Conservation (phyloP, 2,797 vertebrate genomes). For the Mormyrus proboscirostris region DNA sequence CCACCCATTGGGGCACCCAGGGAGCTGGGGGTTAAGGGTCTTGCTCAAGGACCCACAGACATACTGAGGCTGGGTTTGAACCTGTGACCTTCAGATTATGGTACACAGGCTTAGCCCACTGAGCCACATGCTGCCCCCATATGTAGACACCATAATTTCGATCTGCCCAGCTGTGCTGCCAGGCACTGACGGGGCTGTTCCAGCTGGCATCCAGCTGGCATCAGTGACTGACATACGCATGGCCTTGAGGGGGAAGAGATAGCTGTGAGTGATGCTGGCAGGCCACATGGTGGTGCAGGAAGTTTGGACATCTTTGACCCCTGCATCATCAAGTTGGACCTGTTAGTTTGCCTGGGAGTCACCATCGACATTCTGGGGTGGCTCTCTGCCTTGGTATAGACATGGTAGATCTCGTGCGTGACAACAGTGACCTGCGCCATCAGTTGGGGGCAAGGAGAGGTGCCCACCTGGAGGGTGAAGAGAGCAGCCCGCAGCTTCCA, state of each 20-base stretch:
- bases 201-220: not conserved
- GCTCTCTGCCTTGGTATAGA: not conserved
- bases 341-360: not conserved
- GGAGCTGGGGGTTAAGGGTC: too few relatives aligned
- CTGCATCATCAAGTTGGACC: not conserved
- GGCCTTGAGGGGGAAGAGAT: not conserved
- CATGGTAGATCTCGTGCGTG: not conserved
- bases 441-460: not conserved
- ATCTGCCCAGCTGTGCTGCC: not conserved
- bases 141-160: not conserved
- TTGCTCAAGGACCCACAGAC: too few relatives aligned
- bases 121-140: too few relatives aligned
- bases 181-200: not conserved
- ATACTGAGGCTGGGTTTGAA: too few relatives aligned
- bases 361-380: not conserved
- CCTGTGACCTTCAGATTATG: too few relatives aligned
- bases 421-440: not conserved
- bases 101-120: too few relatives aligned
- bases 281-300: not conserved
- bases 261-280: not conserved
- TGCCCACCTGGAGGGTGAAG: not conserved
- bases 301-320: not conserved
- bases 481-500: not conserved
- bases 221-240: not conserved
- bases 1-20: too few relatives aligned